Percentiles rank a stretch among this genome's conserved stretches.
These are phyloP conservation scores for Paraescarpia echinospica DNA, from an alignment of 1,140 invertebrate genomes.

Conservation along the genomic window DNA sequence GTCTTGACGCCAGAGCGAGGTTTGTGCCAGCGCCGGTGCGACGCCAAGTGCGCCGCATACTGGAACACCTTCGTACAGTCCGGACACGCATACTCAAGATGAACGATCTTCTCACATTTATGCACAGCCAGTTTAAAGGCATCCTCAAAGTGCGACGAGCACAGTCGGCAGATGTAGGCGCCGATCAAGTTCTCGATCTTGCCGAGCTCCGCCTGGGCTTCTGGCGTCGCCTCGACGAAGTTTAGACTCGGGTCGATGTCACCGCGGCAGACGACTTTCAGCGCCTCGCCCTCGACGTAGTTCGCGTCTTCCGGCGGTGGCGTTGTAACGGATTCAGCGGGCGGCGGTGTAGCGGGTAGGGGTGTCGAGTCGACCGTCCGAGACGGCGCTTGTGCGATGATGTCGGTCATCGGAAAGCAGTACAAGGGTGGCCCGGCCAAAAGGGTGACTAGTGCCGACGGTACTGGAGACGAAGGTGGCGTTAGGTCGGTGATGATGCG, in stretches of 20 bases:
- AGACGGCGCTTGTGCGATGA: not conserved
- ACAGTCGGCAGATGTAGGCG: constrained; percentile 92
- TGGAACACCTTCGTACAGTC: constrained; percentile 99
- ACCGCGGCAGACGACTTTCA: constrained; percentile 32
- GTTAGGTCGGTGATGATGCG: not conserved
- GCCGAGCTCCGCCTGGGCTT: constrained; percentile 88
- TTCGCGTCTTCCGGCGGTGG: not conserved
- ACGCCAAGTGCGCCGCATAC: constrained; percentile 96
- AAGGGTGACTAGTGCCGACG: not conserved
- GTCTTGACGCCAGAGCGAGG: constrained; percentile 59
- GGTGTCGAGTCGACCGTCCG: not conserved
- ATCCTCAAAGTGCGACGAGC: constrained; percentile 88
- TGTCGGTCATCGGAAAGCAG: not conserved
- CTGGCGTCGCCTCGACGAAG: constrained; percentile 93
- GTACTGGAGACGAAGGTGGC: not conserved
- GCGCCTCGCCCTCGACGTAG: not conserved
- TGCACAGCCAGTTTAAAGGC: constrained; percentile 96
- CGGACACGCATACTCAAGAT: constrained; percentile 96
- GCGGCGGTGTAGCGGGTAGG: not conserved
- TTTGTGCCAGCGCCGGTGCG: constrained; percentile 96
- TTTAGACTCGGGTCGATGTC: constrained; percentile 97
- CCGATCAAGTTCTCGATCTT: constrained; percentile 97
- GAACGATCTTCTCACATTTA: constrained; percentile 92
- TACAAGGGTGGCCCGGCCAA: not conserved
- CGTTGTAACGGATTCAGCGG: not conserved